Base-by-base conservation (phyloP, 2,113 vertebrate genomes). In the Larimichthys polyactis region DNA sequence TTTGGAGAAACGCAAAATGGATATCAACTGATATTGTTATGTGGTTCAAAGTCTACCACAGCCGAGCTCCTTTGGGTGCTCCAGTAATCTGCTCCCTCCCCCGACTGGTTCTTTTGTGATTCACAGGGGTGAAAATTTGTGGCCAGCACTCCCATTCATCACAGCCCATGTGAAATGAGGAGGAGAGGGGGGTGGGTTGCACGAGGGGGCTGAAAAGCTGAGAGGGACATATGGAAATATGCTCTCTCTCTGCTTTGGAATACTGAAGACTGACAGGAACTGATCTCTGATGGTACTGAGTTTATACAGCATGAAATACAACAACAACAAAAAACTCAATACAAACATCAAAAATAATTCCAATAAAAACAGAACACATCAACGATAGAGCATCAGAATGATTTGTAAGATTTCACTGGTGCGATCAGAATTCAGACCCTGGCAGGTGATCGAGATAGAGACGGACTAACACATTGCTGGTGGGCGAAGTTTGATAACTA, bases 151-250 rank as follows among this genome's bases (percentile, higher is more conserved):
- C 63, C 59, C 71, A 85, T 86, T 88, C 78, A 83, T 75, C 43
- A 54, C 15, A 59, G 62, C 78, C 89, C 84, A 83, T 89, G 78
- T 85, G 86, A 46, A 48, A 49, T 22, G 6, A 6, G 29, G 12
- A 0, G 24, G 22, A 20, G 12, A 0, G 14, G 22, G 27, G n/a
- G 52, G 52, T 0, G 4, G 27, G 27, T 27, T 22, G 15, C 36
- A 36, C 7, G 36, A 9, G 36, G 36, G 36, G 36, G 36, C 36
- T 27, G 20, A 52, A 65, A 11, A 66, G 16, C 46, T 16, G 20
- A 16, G 46, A 69, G 24, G 27, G 32, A 65, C 52, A 52, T 49
- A 49, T 65, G 48, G 32, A 44, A 64, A 44, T 59, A 46, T 48
- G 4, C 40, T 55, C 16, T 44, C 24, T n/a, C n/a, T 58, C 1